These are phyloP conservation scores for Cheilosia soror DNA, from an alignment of 2,888 invertebrate species.

Conservation along the genomic window DNA sequence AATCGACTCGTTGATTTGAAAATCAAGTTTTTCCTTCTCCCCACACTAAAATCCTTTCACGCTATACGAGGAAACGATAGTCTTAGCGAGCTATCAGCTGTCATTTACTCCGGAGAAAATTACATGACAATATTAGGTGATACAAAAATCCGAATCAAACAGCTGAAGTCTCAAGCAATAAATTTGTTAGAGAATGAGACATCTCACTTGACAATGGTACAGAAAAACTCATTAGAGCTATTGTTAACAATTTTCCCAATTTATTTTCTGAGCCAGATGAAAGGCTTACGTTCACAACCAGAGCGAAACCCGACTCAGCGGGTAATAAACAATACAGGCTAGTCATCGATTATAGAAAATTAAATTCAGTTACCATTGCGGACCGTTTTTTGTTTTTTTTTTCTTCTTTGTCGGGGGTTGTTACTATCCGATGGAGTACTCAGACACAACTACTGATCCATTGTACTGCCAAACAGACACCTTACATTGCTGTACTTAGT, in stretches of 20 bases:
- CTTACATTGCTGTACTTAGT: no score
- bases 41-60: neutral
- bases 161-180: neutral
- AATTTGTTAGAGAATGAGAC: neutral
- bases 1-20: no score
- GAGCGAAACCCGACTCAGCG: no score
- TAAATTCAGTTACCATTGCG: no score
- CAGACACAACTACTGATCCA: no score
- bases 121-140: neutral
- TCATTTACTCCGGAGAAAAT: neutral
- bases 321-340: no score
- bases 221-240: conserved; percentile 1
- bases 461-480: no score
- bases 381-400: no score
- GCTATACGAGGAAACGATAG: neutral
- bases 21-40: neutral
- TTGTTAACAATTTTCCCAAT: conserved; percentile 12
- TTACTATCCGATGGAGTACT: no score
- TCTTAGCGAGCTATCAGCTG: neutral
- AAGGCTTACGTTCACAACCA: conserved; percentile 3
- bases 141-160: conserved; percentile 1
- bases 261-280: conserved; percentile 12
- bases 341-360: no score
- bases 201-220: neutral
- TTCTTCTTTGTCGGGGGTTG: no score